Base-by-base conservation (phyloP, 2,797 vertebrate genomes). In the Borostomias antarcticus region DNA sequence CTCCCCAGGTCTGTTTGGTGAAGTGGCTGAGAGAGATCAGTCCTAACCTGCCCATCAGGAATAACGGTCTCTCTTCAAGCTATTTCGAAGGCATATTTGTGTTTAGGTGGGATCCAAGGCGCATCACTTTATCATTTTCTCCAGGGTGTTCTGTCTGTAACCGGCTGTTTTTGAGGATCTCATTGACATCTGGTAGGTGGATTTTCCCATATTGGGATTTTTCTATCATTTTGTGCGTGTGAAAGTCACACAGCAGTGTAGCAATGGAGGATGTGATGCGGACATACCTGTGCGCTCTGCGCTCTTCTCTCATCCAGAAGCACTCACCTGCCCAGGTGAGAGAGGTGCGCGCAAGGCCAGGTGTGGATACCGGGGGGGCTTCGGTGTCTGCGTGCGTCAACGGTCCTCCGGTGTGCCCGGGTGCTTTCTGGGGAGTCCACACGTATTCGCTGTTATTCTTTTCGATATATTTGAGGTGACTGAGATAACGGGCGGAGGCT, bases 1-100 rank as follows among this genome's bases (percentile, higher is more conserved):
- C 92, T 94, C 93, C 93, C 92, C 93, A 94, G 93, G 94, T 95
- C 92, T 92, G 94, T 93, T 94, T 93, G 92, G 93, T 95, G 92
- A 93, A 93, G 92, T 93, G 93, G 92, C 92, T 92, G 89, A 92
- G 91, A 92, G 90, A 93, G 93, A 94, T 91, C 94, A 93, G 91
- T 92, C 87, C 90, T 92, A 93, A 95, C 94, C 93, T 93, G 91
- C 93, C 92, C 86, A 88, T 93, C 93, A 92, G 93, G 93, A 95
- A 94, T 93, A 93, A 92, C 93, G 92, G 92, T 93, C 90, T 92
- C 89, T 88, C 90, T 89, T 88, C 89, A 89, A 89, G 93, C 90
- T 92, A 89, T 92, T 91, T 87, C 86, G 86, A 89, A 92, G 89
- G 90, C 88, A 90, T 88, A 87, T 64, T 66, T 64, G 26, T 30